Base-by-base conservation (phyloP, 2,797 vertebrate species). In the Petrocephalus schoutedeni region DNA sequence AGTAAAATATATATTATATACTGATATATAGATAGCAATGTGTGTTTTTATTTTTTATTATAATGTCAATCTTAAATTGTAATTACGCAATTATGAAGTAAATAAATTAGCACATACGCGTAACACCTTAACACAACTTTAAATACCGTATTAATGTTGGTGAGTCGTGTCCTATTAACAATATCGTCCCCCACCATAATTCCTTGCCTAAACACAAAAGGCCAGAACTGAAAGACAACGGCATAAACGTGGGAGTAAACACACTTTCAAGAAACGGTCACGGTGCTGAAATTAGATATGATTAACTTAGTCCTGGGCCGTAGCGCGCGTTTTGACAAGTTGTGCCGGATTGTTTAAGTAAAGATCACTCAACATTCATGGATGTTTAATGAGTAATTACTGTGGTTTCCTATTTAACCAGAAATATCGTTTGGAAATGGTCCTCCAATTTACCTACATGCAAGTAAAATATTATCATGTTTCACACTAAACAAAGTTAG, bases 201-300 rank as follows among this genome's bases (percentile, higher is more conserved):
- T 84, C 21, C 57, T 23, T 87, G 28, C 32, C 4, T 83, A 51
- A 87, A n/a, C 49, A 83, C 80, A 21, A 83, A 83, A 83, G 80
- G 49, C 21, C 28, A 56, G 28, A 57, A 53, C 53, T 85, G 61
- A 87, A 87, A 71, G 45, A 86, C 23, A 61, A 59, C 85, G 57
- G 32, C 54, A 61, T 74, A 74, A 74, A 21, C 12, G n/a, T 8
- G 7, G 4, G 23, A 4, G 23, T 16, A 49, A 87, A n/a, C n/a
- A 56, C 19, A 87, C 16, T n/a, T 82, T 58, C 49, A 8, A 82
- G 10, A 82, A 45, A 21, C 51, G 19, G 32, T 49, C 56, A 83
- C 16, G 54, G 56, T 4, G 74, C 36, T 23, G 56, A 87, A 45
- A 82, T 87, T 2, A 64, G 32, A 23, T 28, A 49, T 28, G 56